phyloP scores from a whole-genome alignment of 2,888 invertebrate species.

The Andrena marginata region DNA sequence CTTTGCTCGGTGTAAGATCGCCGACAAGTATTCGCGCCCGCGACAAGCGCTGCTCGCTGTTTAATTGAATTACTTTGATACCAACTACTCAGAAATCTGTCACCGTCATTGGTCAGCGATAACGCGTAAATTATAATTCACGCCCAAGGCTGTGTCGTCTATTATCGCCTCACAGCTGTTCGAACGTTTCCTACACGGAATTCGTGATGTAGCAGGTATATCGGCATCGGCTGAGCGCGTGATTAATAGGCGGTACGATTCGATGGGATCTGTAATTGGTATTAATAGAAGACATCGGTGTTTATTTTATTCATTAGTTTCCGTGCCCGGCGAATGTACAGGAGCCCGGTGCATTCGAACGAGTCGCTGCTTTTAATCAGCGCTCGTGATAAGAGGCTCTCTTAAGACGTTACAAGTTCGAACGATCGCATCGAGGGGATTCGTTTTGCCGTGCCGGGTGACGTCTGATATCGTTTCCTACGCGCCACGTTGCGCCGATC shows the following conservation, averaged over 20 bases:
- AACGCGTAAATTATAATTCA: background rate
- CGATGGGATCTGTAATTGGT: background rate
- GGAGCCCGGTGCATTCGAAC: background rate
- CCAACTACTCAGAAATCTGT: background rate
- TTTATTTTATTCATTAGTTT: conserved; percentile 11
- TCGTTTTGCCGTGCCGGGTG: background rate
- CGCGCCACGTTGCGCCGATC: background rate
- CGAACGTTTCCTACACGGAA: background rate
- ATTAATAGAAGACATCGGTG: background rate
- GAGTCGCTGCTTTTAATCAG: conserved; percentile 5
- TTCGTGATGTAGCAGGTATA: background rate
- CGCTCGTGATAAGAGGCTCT: conserved; percentile 2
- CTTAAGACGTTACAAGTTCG: background rate
- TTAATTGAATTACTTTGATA: conserved; percentile 20
- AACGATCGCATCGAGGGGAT: background rate
- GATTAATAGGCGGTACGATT: conserved; percentile 9
- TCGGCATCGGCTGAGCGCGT: background rate
- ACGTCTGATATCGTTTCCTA: background rate
- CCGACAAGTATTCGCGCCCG: too few species aligned
- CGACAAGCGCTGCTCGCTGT: background rate
- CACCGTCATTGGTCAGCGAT: background rate
- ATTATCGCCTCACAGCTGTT: background rate
- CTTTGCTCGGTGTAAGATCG: background rate
- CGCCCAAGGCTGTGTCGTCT: background rate
- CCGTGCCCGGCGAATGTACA: background rate